phyloP scores from a whole-genome alignment of 2,888 invertebrate genomes.

The Slavum lentiscoides region DNA sequence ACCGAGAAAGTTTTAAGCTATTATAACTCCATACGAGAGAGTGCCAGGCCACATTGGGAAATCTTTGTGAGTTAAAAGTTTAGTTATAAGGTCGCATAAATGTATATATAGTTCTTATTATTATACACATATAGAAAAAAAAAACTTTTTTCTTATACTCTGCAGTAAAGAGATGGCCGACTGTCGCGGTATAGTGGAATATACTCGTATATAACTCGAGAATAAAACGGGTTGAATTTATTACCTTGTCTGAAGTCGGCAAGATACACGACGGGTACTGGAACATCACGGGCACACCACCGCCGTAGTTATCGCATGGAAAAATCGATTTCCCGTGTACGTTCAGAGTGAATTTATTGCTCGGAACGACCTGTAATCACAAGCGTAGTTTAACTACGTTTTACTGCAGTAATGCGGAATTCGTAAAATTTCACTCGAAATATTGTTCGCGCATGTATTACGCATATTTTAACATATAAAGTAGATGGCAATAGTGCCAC shows the following conservation, averaged over 20 bases:
- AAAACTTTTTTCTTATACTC: too few species aligned
- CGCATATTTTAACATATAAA: too few species aligned
- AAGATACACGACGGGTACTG: slow-evolving; percentile 83
- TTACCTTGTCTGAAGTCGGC: slow-evolving; percentile 67
- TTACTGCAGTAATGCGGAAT: too few species aligned
- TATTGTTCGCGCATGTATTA: too few species aligned
- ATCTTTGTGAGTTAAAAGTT: background rate
- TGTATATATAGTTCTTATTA: too few species aligned
- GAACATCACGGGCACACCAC: slow-evolving; percentile 74
- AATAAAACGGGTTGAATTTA: background rate
- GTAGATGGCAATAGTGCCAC: too few species aligned
- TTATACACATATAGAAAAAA: too few species aligned
- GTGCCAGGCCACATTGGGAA: background rate
- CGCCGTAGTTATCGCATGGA: slow-evolving; percentile 74
- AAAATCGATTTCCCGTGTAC: slow-evolving; percentile 82
- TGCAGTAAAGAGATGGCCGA: too few species aligned
- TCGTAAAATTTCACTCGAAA: too few species aligned
- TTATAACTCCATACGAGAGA: background rate
- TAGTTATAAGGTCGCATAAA: background rate
- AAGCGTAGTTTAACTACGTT: too few species aligned
- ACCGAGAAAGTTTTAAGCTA: background rate
- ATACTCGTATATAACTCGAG: background rate
- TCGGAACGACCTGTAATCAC: slow-evolving; percentile 27
- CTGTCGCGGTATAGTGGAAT: too few species aligned
- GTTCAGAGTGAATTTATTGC: slow-evolving; percentile 71